phyloP scores from a whole-genome alignment of 2,113 vertebrate genomes.

The Malurus cyaneus region DNA sequence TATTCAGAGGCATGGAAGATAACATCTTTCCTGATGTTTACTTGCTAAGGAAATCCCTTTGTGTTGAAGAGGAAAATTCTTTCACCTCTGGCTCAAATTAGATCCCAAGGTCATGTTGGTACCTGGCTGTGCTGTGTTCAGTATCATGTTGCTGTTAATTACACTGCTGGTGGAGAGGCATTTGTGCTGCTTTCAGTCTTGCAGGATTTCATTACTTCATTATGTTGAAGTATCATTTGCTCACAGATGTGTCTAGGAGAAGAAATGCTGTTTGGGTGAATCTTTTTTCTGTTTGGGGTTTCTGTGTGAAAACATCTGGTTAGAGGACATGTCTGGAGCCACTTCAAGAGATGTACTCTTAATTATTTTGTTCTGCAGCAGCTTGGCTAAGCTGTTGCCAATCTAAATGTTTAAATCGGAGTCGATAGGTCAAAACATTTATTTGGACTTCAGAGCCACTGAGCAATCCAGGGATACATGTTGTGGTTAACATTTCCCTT shows the following conservation, averaged over 20 bases:
- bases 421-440: not conserved
- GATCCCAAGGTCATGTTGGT: not conserved
- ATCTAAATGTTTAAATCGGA: not conserved
- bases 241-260: conserved; percentile 34
- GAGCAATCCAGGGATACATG: not conserved
- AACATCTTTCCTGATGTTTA: not conserved
- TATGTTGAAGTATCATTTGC: conserved; percentile 36
- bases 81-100: not conserved
- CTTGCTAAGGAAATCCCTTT: not conserved
- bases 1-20: not conserved
- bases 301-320: conserved; percentile 28
- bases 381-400: not conserved
- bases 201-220: conserved; percentile 45
- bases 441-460: not conserved
- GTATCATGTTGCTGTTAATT: not conserved
- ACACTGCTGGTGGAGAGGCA: not conserved
- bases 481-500: not conserved
- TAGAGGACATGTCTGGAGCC: not conserved
- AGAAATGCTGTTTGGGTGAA: conserved; percentile 24
- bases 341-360: not conserved
- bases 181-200: not conserved
- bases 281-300: not conserved
- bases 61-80: not conserved
- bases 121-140: not conserved
- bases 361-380: conserved; percentile 11